These are phyloP conservation scores for Orchestia grillus DNA, from an alignment of 1,140 invertebrate genomes.

Conservation along the genomic window DNA sequence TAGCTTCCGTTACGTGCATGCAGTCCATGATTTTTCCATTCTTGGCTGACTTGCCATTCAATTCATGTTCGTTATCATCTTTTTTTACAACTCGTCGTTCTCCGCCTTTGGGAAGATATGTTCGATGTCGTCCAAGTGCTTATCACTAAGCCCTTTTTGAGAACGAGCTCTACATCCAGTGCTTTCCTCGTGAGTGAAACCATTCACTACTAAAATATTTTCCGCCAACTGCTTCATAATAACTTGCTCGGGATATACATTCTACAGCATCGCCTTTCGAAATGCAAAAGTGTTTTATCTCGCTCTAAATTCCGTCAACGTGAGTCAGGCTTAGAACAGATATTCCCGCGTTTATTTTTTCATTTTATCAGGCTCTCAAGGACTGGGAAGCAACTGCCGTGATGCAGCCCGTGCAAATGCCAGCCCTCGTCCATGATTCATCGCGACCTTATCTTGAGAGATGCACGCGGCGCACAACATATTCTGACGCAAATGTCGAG, in stretches of 20 bases:
- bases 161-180: not conserved
- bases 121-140: not conserved
- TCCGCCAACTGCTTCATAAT: not conserved
- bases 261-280: not conserved
- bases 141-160: not conserved
- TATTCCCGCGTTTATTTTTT: not conserved
- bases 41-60: not conserved
- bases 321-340: not conserved
- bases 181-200: not conserved
- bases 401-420: not conserved
- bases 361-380: constrained; percentile 7
- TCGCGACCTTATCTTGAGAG: not conserved
- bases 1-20: not conserved
- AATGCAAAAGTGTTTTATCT: not conserved
- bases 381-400: not conserved
- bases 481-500: not conserved
- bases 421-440: not conserved
- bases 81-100: not conserved
- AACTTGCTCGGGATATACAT: not conserved
- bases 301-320: not conserved
- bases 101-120: not conserved
- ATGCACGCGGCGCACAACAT: not conserved
- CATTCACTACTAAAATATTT: not conserved
- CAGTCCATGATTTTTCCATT: not conserved
- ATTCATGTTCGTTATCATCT: not conserved